Conservation (phyloP, 2,113 vertebrate species). For the Podilymbus podiceps region DNA sequence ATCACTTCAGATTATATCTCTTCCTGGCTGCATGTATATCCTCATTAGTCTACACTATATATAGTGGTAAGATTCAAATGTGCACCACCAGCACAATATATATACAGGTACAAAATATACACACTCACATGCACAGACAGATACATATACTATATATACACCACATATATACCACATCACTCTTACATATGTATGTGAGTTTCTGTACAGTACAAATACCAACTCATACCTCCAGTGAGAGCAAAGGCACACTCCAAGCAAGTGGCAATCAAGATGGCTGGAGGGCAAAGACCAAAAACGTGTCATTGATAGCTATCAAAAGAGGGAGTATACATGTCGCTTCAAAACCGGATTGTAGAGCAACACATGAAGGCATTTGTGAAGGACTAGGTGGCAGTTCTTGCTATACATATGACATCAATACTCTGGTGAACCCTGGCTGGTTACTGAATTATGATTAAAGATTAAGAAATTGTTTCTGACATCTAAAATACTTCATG, state of each 20-base stretch:
- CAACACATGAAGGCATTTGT: background rate
- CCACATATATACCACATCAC: background rate
- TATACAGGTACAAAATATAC: background rate
- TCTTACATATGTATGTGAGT: background rate
- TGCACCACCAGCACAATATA: background rate
- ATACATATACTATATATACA: background rate
- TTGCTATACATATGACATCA: accelerated
- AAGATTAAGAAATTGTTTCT: background rate
- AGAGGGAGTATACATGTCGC: background rate
- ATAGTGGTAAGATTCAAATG: background rate
- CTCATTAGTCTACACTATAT: background rate
- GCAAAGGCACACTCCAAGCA: background rate
- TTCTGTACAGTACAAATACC: background rate
- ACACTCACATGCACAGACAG: background rate
- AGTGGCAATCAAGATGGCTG: background rate
- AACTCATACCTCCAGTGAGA: background rate
- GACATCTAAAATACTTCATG: background rate
- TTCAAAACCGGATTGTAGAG: background rate
- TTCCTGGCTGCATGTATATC: background rate
- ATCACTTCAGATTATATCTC: background rate
- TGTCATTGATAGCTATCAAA: background rate
- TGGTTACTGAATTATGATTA: background rate
- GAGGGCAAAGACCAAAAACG: background rate
- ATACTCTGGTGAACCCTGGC: background rate
- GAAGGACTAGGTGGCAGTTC: background rate